Percentiles rank a stretch among this genome's conserved stretches.
phyloP scores from a whole-genome alignment of 2,113 vertebrate species.

The Oncorhynchus mykiss region DNA sequence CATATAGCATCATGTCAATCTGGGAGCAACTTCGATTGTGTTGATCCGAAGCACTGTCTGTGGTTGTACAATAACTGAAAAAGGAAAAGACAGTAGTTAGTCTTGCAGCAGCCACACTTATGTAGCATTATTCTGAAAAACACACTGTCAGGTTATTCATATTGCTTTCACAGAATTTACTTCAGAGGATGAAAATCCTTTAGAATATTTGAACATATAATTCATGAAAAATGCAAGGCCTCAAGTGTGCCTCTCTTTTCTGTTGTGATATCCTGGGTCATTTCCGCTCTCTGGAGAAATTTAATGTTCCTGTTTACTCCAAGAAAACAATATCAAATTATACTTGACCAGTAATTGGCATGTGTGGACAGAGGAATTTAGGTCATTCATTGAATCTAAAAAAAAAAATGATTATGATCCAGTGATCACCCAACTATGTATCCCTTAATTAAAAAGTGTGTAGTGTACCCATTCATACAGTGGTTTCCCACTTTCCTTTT shows the following conservation, averaged over 20 bases:
- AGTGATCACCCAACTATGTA: neutral
- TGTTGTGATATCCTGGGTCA: neutral
- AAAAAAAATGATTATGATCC: neutral
- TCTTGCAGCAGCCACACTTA: neutral
- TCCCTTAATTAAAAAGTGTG: neutral
- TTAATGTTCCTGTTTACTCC: conserved; percentile 23
- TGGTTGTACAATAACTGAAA: conserved; percentile 71
- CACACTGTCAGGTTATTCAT: neutral
- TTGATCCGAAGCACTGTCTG: conserved; percentile 86
- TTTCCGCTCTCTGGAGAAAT: conserved; percentile 9
- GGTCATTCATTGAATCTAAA: neutral
- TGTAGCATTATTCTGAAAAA: neutral
- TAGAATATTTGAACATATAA: neutral
- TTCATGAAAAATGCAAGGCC: neutral
- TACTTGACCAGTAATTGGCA: conserved; percentile 4
- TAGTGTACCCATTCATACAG: neutral
- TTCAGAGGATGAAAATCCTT: neutral
- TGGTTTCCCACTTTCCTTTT: neutral
- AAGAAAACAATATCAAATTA: conserved; percentile 14
- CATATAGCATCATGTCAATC: conserved; percentile 60
- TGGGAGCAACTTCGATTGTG: conserved; percentile 76
- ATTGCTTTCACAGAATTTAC: neutral
- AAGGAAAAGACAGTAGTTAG: conserved; percentile 21
- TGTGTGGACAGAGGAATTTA: conserved; percentile 11
- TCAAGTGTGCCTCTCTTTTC: neutral